Evolutionary conservation across 1,140 invertebrate genomes (phyloP).

Genomic region (Diprion similis): DNA sequence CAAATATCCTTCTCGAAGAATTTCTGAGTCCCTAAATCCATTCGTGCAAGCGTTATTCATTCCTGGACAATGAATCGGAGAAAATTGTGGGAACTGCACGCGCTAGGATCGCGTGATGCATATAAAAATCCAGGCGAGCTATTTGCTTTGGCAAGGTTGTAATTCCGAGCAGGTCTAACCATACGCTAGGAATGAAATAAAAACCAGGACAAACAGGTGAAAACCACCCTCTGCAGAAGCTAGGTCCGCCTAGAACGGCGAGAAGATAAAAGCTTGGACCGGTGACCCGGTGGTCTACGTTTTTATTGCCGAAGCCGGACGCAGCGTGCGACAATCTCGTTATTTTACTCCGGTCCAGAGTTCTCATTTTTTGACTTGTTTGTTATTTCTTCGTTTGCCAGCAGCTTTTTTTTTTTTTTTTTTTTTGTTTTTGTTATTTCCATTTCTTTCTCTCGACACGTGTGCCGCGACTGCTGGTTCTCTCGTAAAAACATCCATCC

Average conservation of each 20-base stretch:
- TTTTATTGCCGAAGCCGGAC: neutral
- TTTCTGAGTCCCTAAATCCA: no score
- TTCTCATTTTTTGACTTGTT: neutral
- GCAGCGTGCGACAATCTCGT: neutral
- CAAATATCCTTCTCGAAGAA: no score
- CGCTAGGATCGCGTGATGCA: neutral
- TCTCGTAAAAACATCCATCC: no score
- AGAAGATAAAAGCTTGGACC: neutral
- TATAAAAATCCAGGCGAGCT: neutral
- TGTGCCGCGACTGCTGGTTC: no score
- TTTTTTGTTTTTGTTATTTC: no score
- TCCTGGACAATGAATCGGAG: no score
- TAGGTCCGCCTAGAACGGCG: neutral
- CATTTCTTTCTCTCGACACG: no score
- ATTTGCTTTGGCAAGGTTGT: neutral
- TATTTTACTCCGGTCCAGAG: neutral
- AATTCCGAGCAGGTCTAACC: neutral
- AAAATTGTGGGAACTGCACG: no score
- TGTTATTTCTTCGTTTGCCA: no score
- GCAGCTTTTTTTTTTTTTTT: no score
- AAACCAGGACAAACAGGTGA: neutral
- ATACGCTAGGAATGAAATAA: slow-evolving; percentile 1
- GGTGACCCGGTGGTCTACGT: neutral
- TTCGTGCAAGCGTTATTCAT: no score
- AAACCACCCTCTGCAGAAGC: neutral